Percentiles rank a stretch among this genome's conserved stretches.
phyloP scores from a whole-genome alignment of 2,113 vertebrate genomes.

The Oryzias woworae region DNA sequence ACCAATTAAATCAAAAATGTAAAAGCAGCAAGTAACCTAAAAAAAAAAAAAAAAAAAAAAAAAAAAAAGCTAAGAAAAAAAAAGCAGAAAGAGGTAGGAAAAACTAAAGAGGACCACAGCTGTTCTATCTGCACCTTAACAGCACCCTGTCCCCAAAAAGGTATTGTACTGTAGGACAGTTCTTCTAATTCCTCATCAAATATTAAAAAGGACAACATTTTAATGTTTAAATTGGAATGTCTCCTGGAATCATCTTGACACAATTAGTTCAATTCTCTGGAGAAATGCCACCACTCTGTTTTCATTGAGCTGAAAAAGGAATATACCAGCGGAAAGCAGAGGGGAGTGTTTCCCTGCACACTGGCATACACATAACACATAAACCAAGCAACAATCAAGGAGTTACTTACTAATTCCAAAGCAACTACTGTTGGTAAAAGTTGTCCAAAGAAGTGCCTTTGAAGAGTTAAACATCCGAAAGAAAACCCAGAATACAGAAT shows the following conservation, averaged over 20 bases:
- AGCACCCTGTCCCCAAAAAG: neutral
- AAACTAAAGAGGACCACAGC: neutral
- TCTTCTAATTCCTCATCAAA: neutral
- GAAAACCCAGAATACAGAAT: too few relatives aligned
- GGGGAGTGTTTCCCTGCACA: neutral
- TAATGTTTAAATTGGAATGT: neutral
- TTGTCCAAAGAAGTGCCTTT: neutral
- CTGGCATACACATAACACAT: neutral
- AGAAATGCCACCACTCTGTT: neutral
- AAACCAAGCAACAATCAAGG: neutral
- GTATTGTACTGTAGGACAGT: neutral
- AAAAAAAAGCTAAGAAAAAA: neutral
- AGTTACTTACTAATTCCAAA: neutral
- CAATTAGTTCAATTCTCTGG: neutral
- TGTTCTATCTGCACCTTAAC: neutral
- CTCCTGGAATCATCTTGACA: neutral
- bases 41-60: neutral
- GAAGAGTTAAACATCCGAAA: too few relatives aligned
- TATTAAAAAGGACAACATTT: conserved; percentile 2
- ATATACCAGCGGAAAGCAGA: neutral
- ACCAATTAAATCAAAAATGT: too few relatives aligned
- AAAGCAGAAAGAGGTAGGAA: too few relatives aligned
- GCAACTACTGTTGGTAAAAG: neutral
- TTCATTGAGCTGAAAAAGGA: neutral
- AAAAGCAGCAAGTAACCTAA: too few relatives aligned